These are phyloP conservation scores for Lithophane ornitopus DNA, from an alignment of 2,888 invertebrate species.

Conservation along the genomic window DNA sequence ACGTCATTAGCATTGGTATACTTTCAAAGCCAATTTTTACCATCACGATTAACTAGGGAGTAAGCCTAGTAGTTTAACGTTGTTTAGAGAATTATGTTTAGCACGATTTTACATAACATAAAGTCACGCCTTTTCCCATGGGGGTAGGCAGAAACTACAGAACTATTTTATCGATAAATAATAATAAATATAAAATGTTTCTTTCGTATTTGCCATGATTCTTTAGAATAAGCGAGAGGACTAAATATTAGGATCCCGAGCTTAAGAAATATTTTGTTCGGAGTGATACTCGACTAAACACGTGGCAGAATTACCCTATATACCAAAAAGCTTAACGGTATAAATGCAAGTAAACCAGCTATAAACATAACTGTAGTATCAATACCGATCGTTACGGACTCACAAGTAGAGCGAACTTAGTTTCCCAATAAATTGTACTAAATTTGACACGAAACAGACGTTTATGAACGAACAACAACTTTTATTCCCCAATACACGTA, in stretches of 20 bases:
- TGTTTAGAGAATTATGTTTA: background rate
- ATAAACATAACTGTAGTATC: conserved; percentile 42
- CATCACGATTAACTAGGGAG: background rate
- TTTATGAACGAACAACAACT: conserved; percentile 70
- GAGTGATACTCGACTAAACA: background rate
- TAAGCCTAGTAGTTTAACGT: background rate
- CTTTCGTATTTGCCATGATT: background rate
- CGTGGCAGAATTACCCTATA: background rate
- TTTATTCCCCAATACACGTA: conserved; percentile 69
- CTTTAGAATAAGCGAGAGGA: background rate
- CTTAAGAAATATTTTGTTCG: background rate
- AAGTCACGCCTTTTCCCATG: too few species aligned
- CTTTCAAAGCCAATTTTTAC: too few species aligned
- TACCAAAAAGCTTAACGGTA: background rate
- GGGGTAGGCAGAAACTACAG: background rate
- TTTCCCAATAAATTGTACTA: conserved; percentile 65
- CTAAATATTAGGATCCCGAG: background rate
- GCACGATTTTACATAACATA: background rate
- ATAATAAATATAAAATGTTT: background rate
- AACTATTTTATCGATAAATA: background rate
- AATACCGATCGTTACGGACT: conserved; percentile 38
- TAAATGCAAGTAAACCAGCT: conserved; percentile 16
- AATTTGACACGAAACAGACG: conserved; percentile 69
- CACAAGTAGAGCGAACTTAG: conserved; percentile 51
- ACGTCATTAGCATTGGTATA: too few species aligned